phyloP scores from a whole-genome alignment of 2,113 vertebrate species.

The Chamaea fasciata region DNA sequence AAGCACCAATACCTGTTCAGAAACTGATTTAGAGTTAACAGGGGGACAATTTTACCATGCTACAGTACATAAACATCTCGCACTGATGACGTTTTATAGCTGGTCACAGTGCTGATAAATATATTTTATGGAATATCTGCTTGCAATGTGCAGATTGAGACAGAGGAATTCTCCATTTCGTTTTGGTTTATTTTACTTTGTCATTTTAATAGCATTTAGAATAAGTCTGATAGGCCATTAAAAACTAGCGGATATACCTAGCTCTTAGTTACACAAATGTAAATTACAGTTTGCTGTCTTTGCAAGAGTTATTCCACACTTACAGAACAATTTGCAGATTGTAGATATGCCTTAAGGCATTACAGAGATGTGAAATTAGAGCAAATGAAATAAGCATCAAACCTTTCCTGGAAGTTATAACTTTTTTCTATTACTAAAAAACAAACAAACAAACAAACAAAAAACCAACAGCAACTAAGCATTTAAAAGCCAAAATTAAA shows the following conservation, averaged over 20 bases:
- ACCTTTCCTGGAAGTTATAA: background rate
- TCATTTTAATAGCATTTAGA: slow-evolving; percentile 11
- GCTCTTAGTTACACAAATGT: background rate
- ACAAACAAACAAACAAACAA: no score
- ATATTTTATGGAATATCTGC: background rate
- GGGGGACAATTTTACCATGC: background rate
- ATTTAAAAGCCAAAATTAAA: background rate
- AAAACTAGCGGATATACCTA: background rate
- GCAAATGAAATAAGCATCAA: background rate
- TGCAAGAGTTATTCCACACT: background rate
- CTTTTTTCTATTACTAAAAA: background rate
- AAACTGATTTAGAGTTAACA: slow-evolving; percentile 43
- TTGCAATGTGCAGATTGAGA: background rate
- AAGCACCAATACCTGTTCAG: background rate
- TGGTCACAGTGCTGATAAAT: slow-evolving; percentile 19
- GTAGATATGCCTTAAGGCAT: background rate
- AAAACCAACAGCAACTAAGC: background rate
- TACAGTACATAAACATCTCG: background rate
- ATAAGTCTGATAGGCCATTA: background rate
- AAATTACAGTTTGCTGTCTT: background rate
- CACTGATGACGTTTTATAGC: background rate
- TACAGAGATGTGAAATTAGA: background rate
- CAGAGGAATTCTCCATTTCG: background rate
- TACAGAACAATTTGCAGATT: background rate
- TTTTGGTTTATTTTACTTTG: slow-evolving; percentile 36